phyloP scores from a whole-genome alignment of 2,113 vertebrate species.

The Malurus melanocephalus region DNA sequence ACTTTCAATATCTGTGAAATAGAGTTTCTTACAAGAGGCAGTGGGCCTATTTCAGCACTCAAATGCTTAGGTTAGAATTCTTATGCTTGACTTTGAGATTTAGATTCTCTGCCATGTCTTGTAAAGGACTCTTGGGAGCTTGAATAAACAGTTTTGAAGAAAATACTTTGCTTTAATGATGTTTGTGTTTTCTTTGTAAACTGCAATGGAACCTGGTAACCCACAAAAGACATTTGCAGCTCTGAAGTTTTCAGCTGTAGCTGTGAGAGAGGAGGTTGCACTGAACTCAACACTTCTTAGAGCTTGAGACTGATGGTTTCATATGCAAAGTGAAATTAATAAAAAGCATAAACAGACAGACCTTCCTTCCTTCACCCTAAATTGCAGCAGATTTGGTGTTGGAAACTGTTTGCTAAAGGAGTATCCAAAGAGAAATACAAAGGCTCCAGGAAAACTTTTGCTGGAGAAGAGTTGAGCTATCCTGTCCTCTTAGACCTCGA shows the following conservation, averaged over 20 bases:
- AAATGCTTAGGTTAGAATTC: slow-evolving; percentile 8
- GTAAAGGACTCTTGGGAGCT: slow-evolving; percentile 35
- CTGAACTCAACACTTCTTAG: not conserved
- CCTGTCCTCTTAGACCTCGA: not conserved
- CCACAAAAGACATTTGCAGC: slow-evolving; percentile 33
- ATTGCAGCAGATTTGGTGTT: not conserved
- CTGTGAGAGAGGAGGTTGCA: not conserved
- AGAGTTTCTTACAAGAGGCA: slow-evolving; percentile 38
- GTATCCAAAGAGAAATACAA: not conserved
- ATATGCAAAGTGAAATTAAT: not conserved
- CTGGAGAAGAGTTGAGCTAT: not conserved
- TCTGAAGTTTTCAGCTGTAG: not conserved
- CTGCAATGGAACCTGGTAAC: slow-evolving; percentile 60
- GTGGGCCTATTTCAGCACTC: not conserved
- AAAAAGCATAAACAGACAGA: not conserved
- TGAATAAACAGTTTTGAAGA: slow-evolving; percentile 34
- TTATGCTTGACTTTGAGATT: slow-evolving; percentile 13
- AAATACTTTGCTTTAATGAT: slow-evolving; percentile 40
- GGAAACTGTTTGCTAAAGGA: not conserved
- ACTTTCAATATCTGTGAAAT: not conserved
- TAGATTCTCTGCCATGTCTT: not conserved
- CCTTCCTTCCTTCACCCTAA: not conserved
- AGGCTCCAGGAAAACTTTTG: not conserved
- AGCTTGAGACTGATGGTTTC: not conserved
- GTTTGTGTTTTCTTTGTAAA: slow-evolving; percentile 66